These are phyloP conservation scores for Capitella teleta DNA, from an alignment of 1,140 invertebrate species.

Conservation along the genomic window DNA sequence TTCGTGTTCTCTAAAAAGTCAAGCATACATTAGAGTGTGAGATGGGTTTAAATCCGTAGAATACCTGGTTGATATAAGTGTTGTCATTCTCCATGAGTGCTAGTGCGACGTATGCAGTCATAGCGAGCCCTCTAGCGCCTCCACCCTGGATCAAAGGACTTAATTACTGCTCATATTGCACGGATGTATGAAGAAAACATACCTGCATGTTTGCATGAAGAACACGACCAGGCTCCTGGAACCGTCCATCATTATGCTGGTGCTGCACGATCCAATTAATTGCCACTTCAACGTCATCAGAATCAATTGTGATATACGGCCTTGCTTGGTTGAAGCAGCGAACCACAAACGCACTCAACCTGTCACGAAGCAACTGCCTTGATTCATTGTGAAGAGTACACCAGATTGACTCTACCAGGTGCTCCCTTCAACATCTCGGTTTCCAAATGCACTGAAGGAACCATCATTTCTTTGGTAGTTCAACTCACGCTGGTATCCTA, in stretches of 20 bases:
- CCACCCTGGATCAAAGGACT: constrained; percentile 47
- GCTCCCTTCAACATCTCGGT: constrained; percentile 9
- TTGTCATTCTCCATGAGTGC: constrained; percentile 62
- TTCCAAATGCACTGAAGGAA: constrained; percentile 15
- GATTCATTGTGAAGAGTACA: no score
- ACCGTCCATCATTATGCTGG: constrained; percentile 68
- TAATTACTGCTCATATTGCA: not conserved
- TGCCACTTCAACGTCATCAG: constrained; percentile 54
- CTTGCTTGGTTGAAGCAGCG: constrained; percentile 68
- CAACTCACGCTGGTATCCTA: constrained; percentile 14
- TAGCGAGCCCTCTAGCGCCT: constrained; percentile 56
- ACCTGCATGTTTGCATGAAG: constrained; percentile 64
- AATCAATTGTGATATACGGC: constrained; percentile 62
- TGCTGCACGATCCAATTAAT: constrained; percentile 63
- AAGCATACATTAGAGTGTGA: no score
- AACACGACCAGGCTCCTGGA: constrained; percentile 55
- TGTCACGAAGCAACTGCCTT: no score
- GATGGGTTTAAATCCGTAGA: no score
- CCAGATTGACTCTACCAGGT: constrained; percentile 13
- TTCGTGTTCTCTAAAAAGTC: no score
- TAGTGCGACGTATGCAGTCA: constrained; percentile 73
- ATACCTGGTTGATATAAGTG: no score
- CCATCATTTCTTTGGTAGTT: constrained; percentile 14
- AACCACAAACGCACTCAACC: constrained; percentile 79
- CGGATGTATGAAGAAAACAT: no score